Conservation (phyloP, 2,113 vertebrate species). For the Fregetta grallaria region DNA sequence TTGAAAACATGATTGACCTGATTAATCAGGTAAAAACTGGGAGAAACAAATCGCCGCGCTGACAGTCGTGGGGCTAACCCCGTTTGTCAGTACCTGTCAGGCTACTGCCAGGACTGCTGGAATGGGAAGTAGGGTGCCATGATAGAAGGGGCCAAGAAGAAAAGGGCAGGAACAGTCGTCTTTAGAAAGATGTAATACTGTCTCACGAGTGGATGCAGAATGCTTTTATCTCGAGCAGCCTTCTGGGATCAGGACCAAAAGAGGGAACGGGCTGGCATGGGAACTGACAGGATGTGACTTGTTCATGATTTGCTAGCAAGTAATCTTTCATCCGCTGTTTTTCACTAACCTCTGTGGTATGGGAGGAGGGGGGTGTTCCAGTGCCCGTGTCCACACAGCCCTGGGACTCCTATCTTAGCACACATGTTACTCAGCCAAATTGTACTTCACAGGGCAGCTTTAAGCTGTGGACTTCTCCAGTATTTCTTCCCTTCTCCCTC, state of each 20-base stretch:
- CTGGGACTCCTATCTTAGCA: background rate
- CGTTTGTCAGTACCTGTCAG: background rate
- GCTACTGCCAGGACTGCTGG: background rate
- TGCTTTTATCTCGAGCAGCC: background rate
- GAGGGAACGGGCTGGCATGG: background rate
- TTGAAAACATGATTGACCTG: conserved; percentile 84
- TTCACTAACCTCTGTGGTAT: accelerated
- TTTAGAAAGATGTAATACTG: background rate
- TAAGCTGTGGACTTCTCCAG: background rate
- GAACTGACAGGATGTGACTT: background rate
- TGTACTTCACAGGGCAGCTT: background rate
- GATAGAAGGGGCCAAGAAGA: background rate
- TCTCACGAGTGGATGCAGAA: background rate
- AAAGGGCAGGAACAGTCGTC: background rate
- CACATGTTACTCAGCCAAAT: background rate
- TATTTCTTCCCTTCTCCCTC: background rate
- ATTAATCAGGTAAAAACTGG: conserved; percentile 87
- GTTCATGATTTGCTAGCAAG: background rate
- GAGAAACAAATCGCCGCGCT: background rate
- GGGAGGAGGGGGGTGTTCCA: background rate
- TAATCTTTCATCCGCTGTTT: background rate
- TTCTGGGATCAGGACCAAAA: background rate
- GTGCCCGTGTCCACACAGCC: background rate
- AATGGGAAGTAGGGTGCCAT: too few relatives aligned
- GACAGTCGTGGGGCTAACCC: background rate